Conservation (phyloP, 1,140 invertebrate genomes). For the Temnothorax curvispinosus region DNA sequence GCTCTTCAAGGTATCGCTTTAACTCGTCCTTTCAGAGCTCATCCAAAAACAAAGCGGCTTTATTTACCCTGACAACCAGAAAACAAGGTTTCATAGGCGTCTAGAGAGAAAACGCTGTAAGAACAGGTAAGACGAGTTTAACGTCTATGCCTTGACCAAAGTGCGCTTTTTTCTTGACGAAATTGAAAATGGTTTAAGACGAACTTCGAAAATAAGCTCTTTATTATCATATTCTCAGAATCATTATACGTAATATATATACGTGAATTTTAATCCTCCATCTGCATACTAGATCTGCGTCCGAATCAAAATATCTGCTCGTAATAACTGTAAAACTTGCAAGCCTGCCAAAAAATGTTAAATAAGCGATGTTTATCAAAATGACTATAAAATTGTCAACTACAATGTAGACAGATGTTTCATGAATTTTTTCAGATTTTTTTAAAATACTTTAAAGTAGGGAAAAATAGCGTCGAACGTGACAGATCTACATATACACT, state of each 20-base stretch:
- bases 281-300: no score
- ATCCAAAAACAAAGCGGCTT: conserved; percentile 33
- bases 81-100: conserved; percentile 1
- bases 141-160: neutral
- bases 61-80: conserved; percentile 34
- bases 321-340: no score
- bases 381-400: no score
- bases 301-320: no score
- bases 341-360: no score
- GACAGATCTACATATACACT: no score
- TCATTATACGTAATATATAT: no score
- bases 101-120: conserved; percentile 2
- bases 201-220: neutral
- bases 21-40: conserved; percentile 18
- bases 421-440: no score
- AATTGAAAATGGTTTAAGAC: conserved; percentile 2
- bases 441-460: no score
- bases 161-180: neutral
- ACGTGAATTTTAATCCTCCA: neutral
- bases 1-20: conserved; percentile 27
- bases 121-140: conserved; percentile 5
- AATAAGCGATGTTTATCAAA: no score
- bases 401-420: no score
- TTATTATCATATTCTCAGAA: neutral
- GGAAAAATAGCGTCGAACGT: no score